A percentile compares a stretch with the other conserved stretches of the same genome.
phyloP scores from a whole-genome alignment of 2,797 vertebrate species.

The Sternotherus odoratus region DNA sequence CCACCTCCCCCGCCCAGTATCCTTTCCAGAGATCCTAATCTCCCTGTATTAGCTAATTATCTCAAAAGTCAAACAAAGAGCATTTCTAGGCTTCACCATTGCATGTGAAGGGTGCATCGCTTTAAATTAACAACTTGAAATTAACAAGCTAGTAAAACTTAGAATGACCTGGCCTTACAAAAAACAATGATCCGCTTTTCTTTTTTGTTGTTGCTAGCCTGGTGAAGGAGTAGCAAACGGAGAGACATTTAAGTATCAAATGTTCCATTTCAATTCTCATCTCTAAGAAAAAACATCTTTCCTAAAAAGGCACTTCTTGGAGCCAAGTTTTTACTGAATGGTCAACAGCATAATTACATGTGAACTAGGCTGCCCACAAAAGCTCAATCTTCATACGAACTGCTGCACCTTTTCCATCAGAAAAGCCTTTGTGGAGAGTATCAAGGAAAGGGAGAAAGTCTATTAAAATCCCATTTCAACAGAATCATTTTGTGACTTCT shows the following conservation, averaged over 20 bases:
- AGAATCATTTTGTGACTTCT: constrained; percentile 24
- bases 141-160: constrained; percentile 65
- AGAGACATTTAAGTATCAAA: not conserved
- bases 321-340: constrained; percentile 8
- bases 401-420: not conserved
- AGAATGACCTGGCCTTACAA: constrained; percentile 20
- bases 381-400: not conserved
- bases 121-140: constrained; percentile 7
- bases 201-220: not conserved
- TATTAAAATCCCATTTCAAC: constrained; percentile 45
- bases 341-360: constrained; percentile 44
- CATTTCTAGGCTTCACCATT: not conserved
- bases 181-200: not conserved
- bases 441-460: not conserved
- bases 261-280: constrained; percentile 19
- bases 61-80: constrained; percentile 55
- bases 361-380: constrained; percentile 46
- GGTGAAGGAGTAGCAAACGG: not conserved
- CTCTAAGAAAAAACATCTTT: not conserved
- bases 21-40: not conserved
- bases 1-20: not conserved
- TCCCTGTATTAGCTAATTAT: not conserved
- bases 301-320: not conserved
- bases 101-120: not conserved
- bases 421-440: not conserved